A percentile compares a stretch with the other conserved stretches of the same genome.
These are phyloP conservation scores for Dicerorhinus sumatrensis DNA, from an alignment of 2,113 vertebrate species.

Conservation along the genomic window DNA sequence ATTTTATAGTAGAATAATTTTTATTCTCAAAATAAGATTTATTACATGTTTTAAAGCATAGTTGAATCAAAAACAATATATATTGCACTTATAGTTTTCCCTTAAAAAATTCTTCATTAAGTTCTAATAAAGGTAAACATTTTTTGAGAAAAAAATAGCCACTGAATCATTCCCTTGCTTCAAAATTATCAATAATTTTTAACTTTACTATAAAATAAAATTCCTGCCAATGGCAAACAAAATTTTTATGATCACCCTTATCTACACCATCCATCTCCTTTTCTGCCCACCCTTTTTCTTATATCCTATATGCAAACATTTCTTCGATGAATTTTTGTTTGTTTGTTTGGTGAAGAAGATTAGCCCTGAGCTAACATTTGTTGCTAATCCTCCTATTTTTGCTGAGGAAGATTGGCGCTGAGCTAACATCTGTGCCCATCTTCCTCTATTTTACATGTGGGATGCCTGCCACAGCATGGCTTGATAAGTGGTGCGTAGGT, in stretches of 20 bases:
- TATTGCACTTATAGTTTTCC: not conserved
- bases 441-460: too few species aligned
- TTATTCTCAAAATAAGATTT: constrained; percentile 19
- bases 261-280: not conserved
- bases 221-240: not conserved
- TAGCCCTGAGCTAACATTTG: too few species aligned
- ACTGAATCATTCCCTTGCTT: not conserved
- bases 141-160: not conserved
- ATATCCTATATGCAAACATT: not conserved
- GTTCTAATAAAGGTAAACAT: not conserved
- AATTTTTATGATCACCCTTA: not conserved
- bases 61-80: not conserved
- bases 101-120: not conserved
- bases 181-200: not conserved
- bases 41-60: not conserved
- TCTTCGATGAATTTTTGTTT: not conserved
- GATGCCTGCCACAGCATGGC: too few species aligned
- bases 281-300: not conserved
- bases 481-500: too few species aligned
- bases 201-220: constrained; percentile 16
- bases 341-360: too few species aligned
- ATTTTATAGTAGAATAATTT: not conserved
- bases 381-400: too few species aligned
- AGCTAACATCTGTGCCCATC: too few species aligned
- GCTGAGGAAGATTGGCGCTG: too few species aligned